Evolutionary conservation across 2,113 vertebrate species (phyloP).

Genomic region (Brachyhypopomus gauderio): DNA sequence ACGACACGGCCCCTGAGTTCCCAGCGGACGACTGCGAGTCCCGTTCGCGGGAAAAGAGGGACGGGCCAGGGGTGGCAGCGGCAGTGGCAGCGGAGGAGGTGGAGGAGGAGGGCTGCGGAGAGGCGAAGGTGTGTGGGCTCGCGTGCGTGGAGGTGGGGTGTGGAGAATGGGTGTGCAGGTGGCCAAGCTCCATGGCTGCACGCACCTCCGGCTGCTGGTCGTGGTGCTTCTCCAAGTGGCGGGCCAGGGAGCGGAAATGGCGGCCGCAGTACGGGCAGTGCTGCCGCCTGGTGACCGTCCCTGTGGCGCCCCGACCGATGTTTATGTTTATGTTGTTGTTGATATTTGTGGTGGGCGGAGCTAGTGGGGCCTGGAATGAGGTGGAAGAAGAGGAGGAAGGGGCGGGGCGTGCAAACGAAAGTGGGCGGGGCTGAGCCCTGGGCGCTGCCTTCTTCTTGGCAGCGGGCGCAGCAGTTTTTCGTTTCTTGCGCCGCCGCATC

Average conservation of each 20-base stretch:
- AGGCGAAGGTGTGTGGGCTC: slow-evolving; percentile 46
- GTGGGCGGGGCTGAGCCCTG: slow-evolving; percentile 56
- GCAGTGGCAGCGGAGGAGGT: slow-evolving; percentile 64
- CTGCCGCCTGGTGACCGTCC: slow-evolving; percentile 67
- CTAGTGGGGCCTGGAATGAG: slow-evolving; percentile 53
- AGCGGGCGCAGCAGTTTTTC: slow-evolving; percentile 57
- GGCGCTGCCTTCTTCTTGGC: slow-evolving; percentile 66
- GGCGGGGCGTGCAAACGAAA: slow-evolving; percentile 67
- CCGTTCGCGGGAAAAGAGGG: slow-evolving; percentile 70
- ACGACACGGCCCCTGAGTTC: slow-evolving; percentile 62
- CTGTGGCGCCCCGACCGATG: slow-evolving; percentile 66
- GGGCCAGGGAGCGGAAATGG: slow-evolving; percentile 74
- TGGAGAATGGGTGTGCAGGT: slow-evolving; percentile 53
- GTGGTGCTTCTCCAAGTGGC: slow-evolving; percentile 78
- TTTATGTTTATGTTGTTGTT: slow-evolving; percentile 81
- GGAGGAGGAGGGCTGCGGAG: slow-evolving; percentile 63
- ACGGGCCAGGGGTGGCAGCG: slow-evolving; percentile 53
- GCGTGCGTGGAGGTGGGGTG: not conserved
- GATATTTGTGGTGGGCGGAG: slow-evolving; percentile 73
- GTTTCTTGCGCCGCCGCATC: slow-evolving; percentile 75
- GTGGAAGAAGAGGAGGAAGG: slow-evolving; percentile 46
- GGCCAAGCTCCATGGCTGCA: slow-evolving; percentile 75
- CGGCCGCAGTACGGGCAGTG: slow-evolving; percentile 76
- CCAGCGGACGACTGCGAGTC: slow-evolving; percentile 61
- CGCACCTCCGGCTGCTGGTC: slow-evolving; percentile 74